Conservation (phyloP, 1,140 invertebrate genomes). For the Penaeus indicus region DNA sequence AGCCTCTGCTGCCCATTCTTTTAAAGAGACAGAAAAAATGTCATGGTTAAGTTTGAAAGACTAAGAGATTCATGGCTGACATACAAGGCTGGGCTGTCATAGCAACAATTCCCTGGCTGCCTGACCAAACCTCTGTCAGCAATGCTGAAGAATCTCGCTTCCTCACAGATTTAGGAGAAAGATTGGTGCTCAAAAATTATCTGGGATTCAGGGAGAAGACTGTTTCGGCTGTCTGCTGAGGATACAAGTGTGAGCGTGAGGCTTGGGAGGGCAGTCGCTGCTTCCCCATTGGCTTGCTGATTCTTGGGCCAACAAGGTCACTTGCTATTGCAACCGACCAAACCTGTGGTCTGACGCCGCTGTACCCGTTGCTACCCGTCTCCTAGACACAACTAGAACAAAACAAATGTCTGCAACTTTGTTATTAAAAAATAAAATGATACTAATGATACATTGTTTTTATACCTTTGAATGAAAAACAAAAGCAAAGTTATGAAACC, state of each 20-base stretch:
- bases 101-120: constrained; percentile 57
- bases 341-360: constrained; percentile 62
- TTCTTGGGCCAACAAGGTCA: constrained; percentile 60
- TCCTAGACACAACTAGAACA: constrained; percentile 64
- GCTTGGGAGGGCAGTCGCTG: constrained; percentile 54
- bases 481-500: too few species aligned
- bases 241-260: constrained; percentile 43
- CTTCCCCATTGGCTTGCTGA: constrained; percentile 55
- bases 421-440: constrained; percentile 65
- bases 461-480: too few species aligned
- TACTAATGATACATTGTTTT: constrained; percentile 56
- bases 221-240: constrained; percentile 48
- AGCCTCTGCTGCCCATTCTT: too few species aligned
- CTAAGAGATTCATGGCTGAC: constrained; percentile 49
- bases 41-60: background rate
- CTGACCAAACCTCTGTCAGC: constrained; percentile 49
- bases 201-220: constrained; percentile 48
- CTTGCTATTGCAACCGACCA: constrained; percentile 60
- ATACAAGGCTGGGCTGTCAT: constrained; percentile 50
- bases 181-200: constrained; percentile 59
- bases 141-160: constrained; percentile 26
- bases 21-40: too few species aligned
- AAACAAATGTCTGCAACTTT: constrained; percentile 63
- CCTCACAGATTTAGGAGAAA: constrained; percentile 56
- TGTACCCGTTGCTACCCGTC: constrained; percentile 62